These are phyloP conservation scores for Phymatocera aterrima DNA, from an alignment of 2,888 invertebrate species.

Conservation along the genomic window DNA sequence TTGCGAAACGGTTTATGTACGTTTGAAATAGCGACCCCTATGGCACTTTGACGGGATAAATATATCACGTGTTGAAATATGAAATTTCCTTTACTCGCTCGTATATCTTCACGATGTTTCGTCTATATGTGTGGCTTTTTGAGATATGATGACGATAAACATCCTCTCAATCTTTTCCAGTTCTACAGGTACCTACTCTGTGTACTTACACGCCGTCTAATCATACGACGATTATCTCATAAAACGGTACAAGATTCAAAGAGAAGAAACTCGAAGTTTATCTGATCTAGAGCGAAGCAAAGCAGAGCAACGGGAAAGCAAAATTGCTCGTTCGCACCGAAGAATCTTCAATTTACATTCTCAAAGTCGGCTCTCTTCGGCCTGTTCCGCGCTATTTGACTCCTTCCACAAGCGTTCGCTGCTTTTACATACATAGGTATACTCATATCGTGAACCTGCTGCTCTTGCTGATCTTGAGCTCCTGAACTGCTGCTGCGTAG, in stretches of 20 bases:
- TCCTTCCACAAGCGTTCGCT: neutral
- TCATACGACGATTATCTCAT: too few species aligned
- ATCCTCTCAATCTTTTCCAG: too few species aligned
- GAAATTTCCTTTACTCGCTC: too few species aligned
- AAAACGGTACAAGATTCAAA: neutral
- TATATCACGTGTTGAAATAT: too few species aligned
- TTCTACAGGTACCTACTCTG: too few species aligned
- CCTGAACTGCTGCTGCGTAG: neutral
- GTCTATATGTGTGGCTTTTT: too few species aligned
- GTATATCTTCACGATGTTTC: too few species aligned
- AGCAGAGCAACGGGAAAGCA: neutral
- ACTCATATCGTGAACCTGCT: neutral
- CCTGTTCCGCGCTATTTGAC: conserved; percentile 31
- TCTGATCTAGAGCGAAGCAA: neutral
- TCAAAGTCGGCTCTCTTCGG: neutral
- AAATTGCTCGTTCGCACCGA: conserved; percentile 19
- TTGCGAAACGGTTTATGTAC: too few species aligned
- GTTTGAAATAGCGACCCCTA: too few species aligned
- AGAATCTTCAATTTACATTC: conserved; percentile 35
- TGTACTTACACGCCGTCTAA: too few species aligned
- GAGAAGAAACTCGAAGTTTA: neutral
- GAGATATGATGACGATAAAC: too few species aligned
- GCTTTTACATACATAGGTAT: neutral
- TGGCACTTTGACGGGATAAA: too few species aligned
- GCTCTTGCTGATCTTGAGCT: neutral